Evolutionary conservation across 1,140 invertebrate species (phyloP), one percentile per base, ranked within the genome.

Genomic region (Campoletis sonorensis): DNA sequence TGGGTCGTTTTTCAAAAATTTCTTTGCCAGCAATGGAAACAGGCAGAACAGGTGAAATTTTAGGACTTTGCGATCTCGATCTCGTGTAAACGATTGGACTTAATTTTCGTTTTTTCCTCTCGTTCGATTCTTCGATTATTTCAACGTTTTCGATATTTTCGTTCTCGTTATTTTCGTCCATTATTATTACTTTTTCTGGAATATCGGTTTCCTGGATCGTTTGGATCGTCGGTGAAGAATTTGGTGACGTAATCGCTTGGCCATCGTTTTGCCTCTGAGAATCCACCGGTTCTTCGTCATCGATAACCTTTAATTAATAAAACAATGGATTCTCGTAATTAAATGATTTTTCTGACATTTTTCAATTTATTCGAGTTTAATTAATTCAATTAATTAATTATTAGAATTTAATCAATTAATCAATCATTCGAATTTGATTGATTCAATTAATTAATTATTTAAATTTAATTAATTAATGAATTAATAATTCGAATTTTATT

Each of bases 1-100:
- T 67, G 1, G 85, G 49, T 72, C 83, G 86, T 82, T 90, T 89
- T 16, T 88, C 88, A 67, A 82, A 80, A 82, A 70, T 76, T 79
- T 82, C 54, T 61, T 61, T 77, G 11, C 13, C 27, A 15, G 7
- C 2, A 3, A 54, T 3, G 15, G 51, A 4, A 26, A 49, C 23
- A 2, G 76, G 30, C 11, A 49, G 7, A 61, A 15, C 26, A 40
- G 67, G 21, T 40, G 82, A 26, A 11, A 18, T 4, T 13, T 79
- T 79, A 1, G 88, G 88, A 83, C 85, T 90, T 8, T 88, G 86
- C 7, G 90, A 91, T 54, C 88, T 84, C 72, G 89, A 89, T 81
- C 88, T 85, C 11, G 85, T 90, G 71, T 90, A 92, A 49, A 92
- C 73, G 70, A 92, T 92, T 7, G 91, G 91, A 80, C 91, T 92